These are phyloP conservation scores for Papilio polyxenes DNA, from an alignment of 1,140 invertebrate species.

Conservation along the genomic window DNA sequence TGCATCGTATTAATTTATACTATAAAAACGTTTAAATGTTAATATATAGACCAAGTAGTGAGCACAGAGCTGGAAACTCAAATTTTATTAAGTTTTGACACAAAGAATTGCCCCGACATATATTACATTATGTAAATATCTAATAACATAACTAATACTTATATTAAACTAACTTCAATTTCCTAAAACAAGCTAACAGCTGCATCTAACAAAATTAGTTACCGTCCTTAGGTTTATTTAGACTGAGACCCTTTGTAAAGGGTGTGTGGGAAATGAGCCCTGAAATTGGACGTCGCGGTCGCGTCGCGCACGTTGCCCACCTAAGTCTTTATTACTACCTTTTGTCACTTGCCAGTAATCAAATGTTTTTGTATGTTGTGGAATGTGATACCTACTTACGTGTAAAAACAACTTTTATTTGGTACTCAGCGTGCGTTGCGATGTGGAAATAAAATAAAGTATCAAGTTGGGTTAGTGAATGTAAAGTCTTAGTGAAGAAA, in stretches of 20 bases:
- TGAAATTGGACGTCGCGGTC: constrained; percentile 67
- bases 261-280: constrained; percentile 69
- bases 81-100: not conserved
- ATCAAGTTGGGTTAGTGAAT: too few species aligned
- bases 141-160: constrained; percentile 8
- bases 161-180: constrained; percentile 37
- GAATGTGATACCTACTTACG: constrained; percentile 33
- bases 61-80: not conserved
- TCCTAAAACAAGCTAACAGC: constrained; percentile 49
- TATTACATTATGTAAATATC: not conserved
- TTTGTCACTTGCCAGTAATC: constrained; percentile 65
- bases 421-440: not conserved
- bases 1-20: too few species aligned
- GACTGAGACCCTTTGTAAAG: constrained; percentile 45
- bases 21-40: too few species aligned
- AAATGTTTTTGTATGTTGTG: constrained; percentile 50
- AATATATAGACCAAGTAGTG: not conserved
- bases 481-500: too few species aligned
- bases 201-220: constrained; percentile 50
- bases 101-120: not conserved
- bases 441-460: not conserved
- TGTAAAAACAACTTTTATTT: not conserved
- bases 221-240: constrained; percentile 56
- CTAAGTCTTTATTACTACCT: constrained; percentile 64
- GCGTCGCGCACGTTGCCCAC: constrained; percentile 65